Percentiles rank a stretch among this genome's conserved stretches.
Evolutionary conservation across 2,888 invertebrate genomes (phyloP).

Genomic region (Leptinotarsa juncta): DNA sequence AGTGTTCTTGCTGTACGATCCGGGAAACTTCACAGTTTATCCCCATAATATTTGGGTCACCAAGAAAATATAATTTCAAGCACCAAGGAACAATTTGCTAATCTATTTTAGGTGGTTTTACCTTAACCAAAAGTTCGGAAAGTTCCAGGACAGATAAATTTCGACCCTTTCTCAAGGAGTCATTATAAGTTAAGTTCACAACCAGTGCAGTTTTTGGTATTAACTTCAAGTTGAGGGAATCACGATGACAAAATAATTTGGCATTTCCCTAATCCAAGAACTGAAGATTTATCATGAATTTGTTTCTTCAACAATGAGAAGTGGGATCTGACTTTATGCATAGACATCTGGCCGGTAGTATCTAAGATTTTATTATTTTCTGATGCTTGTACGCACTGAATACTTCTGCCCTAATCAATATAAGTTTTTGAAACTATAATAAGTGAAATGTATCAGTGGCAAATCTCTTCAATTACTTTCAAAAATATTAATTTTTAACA

Average conservation of each 20-base stretch:
- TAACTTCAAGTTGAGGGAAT: background rate
- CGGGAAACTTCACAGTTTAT: slow-evolving; percentile 8
- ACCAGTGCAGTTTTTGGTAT: slow-evolving; percentile 1
- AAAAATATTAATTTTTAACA: too few species aligned
- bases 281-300: background rate
- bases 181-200: slow-evolving; percentile 20
- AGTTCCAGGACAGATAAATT: slow-evolving; percentile 22
- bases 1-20: slow-evolving; percentile 10
- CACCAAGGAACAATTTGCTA: slow-evolving; percentile 26
- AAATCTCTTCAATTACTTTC: too few species aligned
- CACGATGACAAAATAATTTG: background rate
- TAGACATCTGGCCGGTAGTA: too few species aligned
- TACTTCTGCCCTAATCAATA: too few species aligned
- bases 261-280: slow-evolving; percentile 3
- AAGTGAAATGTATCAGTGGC: too few species aligned
- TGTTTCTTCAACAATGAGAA: background rate
- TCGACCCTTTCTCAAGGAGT: slow-evolving; percentile 12
- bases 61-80: slow-evolving; percentile 28
- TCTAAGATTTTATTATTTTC: too few species aligned
- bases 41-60: slow-evolving; percentile 17
- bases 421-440: too few species aligned
- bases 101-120: slow-evolving; percentile 25
- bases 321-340: background rate
- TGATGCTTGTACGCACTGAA: too few species aligned
- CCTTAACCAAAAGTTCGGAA: slow-evolving; percentile 18